These are phyloP conservation scores for Rhynchomys soricoides DNA, from an alignment of 2,113 vertebrate species.

Conservation along the genomic window DNA sequence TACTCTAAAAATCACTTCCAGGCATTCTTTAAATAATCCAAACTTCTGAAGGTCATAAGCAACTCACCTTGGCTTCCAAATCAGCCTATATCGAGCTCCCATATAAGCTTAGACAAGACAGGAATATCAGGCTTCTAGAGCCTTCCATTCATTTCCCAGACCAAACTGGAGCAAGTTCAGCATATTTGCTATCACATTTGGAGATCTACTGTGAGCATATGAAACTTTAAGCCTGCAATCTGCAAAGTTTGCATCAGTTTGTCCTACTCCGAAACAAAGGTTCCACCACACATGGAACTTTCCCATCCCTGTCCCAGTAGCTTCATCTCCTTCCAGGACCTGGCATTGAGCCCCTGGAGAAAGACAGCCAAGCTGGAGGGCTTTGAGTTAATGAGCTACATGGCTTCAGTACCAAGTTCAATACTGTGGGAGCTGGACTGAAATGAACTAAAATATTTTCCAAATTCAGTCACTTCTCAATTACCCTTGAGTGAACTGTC, in stretches of 20 bases:
- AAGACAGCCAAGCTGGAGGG: slow-evolving; percentile 47
- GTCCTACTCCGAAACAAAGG: slow-evolving; percentile 14
- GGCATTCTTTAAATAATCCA: not conserved
- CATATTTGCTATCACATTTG: not conserved
- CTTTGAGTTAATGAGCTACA: slow-evolving; percentile 67
- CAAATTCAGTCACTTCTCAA: slow-evolving; percentile 68
- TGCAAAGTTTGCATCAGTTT: not conserved
- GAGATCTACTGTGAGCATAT: not conserved
- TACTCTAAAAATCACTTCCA: not conserved
- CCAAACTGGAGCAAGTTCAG: not conserved
- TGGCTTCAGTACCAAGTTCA: slow-evolving; percentile 58
- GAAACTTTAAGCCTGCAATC: not conserved
- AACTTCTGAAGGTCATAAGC: not conserved
- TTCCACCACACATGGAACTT: not conserved
- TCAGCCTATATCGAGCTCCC: not conserved
- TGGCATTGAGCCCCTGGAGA: slow-evolving; percentile 53
- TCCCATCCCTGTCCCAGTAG: not conserved
- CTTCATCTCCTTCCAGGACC: slow-evolving; percentile 22
- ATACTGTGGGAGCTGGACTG: slow-evolving; percentile 51
- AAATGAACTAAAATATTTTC: slow-evolving; percentile 75
- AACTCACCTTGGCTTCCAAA: not conserved
- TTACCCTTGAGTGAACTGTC: slow-evolving; percentile 63
- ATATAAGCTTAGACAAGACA: not conserved
- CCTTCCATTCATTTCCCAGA: not conserved
- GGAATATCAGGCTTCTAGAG: not conserved